These are phyloP conservation scores for Caenorhabditis zanzibari DNA, from an alignment of 2,888 invertebrate species.

Conservation along the genomic window DNA sequence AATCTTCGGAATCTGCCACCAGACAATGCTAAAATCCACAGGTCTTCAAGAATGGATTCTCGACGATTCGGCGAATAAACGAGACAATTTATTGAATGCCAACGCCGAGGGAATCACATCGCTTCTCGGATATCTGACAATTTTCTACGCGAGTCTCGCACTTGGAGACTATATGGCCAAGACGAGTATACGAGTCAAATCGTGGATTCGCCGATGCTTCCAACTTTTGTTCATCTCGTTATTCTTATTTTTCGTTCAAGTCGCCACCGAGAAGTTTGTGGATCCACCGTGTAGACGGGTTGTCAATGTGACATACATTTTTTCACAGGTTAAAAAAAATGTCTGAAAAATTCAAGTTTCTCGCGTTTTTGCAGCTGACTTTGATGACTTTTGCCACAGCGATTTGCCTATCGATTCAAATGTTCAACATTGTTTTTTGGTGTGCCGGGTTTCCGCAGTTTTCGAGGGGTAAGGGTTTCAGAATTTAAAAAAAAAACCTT, in stretches of 20 bases:
- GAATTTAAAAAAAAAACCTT: no score
- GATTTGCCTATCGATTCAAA: conserved; percentile 67
- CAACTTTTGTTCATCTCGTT: conserved; percentile 56
- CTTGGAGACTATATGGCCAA: conserved; percentile 71
- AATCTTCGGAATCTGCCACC: conserved; percentile 69
- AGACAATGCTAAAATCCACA: conserved; percentile 68
- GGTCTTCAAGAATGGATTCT: conserved; percentile 74
- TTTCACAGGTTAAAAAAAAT: conserved; percentile 87
- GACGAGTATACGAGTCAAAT: conserved; percentile 71
- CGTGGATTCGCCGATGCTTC: conserved; percentile 67
- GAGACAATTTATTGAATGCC: conserved; percentile 87
- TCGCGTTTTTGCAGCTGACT: conserved; percentile 62
- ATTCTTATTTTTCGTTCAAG: conserved; percentile 60
- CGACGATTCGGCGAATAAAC: conserved; percentile 62
- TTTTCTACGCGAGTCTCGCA: conserved; percentile 88
- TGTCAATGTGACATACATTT: conserved; percentile 90
- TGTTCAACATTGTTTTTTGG: conserved; percentile 71
- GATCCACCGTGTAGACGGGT: conserved; percentile 88
- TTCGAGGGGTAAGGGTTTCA: conserved; percentile 54
- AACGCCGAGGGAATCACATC: conserved; percentile 95
- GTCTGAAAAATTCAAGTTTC: background rate
- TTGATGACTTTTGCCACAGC: conserved; percentile 64
- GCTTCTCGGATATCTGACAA: conserved; percentile 90
- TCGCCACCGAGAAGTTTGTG: conserved; percentile 72
- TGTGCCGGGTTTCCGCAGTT: conserved; percentile 74